Percentiles rank a stretch among this genome's conserved stretches.
Evolutionary conservation across 2,797 vertebrate genomes (phyloP).

Genomic region (Acomys russatus): DNA sequence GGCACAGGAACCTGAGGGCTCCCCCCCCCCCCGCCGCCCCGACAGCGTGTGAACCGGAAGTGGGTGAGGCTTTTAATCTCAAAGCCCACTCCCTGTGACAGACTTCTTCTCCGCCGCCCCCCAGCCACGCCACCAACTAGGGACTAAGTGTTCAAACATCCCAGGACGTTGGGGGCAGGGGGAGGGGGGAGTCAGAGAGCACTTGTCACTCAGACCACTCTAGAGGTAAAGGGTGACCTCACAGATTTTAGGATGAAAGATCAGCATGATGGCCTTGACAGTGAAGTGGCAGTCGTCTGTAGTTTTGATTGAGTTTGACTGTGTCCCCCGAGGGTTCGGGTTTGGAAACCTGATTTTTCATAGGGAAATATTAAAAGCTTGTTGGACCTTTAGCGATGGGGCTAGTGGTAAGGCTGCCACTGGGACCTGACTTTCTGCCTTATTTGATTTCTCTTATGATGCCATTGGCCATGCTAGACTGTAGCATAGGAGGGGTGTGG

Average conservation of each 20-base stretch:
- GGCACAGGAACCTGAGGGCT: not conserved
- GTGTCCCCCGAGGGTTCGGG: not conserved
- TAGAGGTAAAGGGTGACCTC: too few relatives aligned
- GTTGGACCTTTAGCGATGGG: not conserved
- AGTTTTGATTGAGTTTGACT: not conserved
- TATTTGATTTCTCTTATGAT: not conserved
- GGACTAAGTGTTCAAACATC: not conserved
- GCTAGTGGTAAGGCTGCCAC: not conserved
- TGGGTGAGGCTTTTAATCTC: too few relatives aligned
- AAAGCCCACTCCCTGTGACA: not conserved
- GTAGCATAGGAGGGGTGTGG: too few relatives aligned
- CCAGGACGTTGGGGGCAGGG: not conserved
- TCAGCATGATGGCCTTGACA: fast-evolving
- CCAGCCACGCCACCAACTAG: not conserved
- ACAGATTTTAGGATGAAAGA: not conserved
- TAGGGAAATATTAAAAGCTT: not conserved
- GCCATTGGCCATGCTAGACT: not conserved
- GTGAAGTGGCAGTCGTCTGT: not conserved
- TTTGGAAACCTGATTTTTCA: not conserved
- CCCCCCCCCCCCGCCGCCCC: too few relatives aligned
- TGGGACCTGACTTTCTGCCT: not conserved
- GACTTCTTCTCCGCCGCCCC: not conserved
- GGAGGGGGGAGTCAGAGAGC: too few relatives aligned
- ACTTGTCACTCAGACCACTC: not conserved
- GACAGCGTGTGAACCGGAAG: not conserved